Conservation (phyloP, 2,113 vertebrate species). For the Rana temporaria region DNA sequence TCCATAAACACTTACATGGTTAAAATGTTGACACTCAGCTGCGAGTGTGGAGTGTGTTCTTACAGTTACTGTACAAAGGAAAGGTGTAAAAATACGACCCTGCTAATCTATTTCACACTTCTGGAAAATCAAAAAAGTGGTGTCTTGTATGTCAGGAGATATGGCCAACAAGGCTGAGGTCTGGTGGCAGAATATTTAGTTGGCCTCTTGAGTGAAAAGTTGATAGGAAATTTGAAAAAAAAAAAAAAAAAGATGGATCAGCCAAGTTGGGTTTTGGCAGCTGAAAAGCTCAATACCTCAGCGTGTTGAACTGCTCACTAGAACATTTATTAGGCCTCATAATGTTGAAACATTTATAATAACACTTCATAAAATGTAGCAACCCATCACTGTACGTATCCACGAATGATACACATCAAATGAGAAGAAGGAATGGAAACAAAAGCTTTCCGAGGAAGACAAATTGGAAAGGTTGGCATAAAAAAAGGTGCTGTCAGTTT, state of each 20-base stretch:
- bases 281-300: constrained; percentile 58
- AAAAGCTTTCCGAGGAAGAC: constrained; percentile 9
- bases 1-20: constrained; percentile 6
- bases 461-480: constrained; percentile 14
- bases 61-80: constrained; percentile 3
- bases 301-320: constrained; percentile 48
- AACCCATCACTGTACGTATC: constrained; percentile 54
- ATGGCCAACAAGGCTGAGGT: neutral
- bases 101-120: constrained; percentile 26
- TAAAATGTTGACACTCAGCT: neutral
- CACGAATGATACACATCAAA: constrained; percentile 53
- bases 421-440: constrained; percentile 25
- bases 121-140: constrained; percentile 16
- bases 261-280: constrained; percentile 62
- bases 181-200: constrained; percentile 32
- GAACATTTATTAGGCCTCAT: constrained; percentile 59
- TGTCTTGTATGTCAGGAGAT: constrained; percentile 18
- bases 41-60: constrained; percentile 9
- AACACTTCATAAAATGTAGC: constrained; percentile 60
- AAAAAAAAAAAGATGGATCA: constrained; percentile 58
- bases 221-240: constrained; percentile 48
- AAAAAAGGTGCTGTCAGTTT: neutral
- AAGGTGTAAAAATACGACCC: constrained; percentile 9
- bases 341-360: constrained; percentile 59
- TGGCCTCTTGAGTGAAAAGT: constrained; percentile 40